Evolutionary conservation across 2,797 vertebrate genomes (phyloP).

Genomic region (Lacerta viridis): DNA sequence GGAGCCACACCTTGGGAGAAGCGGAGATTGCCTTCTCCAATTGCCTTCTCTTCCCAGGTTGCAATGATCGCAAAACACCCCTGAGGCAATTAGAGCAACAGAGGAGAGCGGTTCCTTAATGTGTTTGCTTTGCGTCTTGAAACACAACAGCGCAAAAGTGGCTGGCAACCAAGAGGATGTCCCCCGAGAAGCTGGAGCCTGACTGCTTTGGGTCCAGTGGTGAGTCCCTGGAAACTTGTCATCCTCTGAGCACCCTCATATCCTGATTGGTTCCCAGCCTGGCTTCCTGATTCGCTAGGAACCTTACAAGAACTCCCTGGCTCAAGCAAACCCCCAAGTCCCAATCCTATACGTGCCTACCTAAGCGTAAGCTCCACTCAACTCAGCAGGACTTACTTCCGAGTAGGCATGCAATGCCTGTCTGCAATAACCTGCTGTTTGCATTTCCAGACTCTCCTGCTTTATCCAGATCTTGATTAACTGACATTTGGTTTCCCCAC

Average conservation of each 20-base stretch:
- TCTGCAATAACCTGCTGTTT: background rate
- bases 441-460: background rate
- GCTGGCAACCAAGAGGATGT: slow-evolving; percentile 52
- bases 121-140: slow-evolving; percentile 52
- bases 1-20: slow-evolving; percentile 7
- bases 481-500: background rate
- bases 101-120: slow-evolving; percentile 59
- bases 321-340: background rate
- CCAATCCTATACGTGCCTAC: too few relatives aligned
- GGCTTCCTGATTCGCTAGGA: background rate
- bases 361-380: too few relatives aligned
- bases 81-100: slow-evolving; percentile 26
- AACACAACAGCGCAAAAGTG: slow-evolving; percentile 17
- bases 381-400: background rate
- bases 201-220: too few relatives aligned
- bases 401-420: background rate
- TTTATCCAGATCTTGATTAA: background rate
- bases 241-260: background rate
- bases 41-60: slow-evolving; percentile 46
- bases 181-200: background rate
- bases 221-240: background rate
- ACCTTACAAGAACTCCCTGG: background rate
- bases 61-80: slow-evolving; percentile 44
- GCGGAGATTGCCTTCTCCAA: slow-evolving; percentile 41
- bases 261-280: background rate